phyloP scores from a whole-genome alignment of 2,113 vertebrate genomes.

The Tamias sibiricus region DNA sequence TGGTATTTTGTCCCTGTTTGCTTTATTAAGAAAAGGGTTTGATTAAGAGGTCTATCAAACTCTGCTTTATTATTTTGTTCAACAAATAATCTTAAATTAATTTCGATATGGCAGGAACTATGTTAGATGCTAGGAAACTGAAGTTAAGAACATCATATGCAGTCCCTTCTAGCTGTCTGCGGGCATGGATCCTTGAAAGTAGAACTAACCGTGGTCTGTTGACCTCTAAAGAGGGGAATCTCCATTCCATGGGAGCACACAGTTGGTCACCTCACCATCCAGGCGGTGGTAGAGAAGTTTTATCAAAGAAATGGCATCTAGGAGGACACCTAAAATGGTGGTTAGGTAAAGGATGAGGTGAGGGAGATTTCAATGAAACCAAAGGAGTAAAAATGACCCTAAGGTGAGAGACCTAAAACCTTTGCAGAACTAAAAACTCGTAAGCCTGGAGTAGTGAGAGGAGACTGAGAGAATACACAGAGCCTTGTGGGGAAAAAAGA shows the following conservation, averaged over 20 bases:
- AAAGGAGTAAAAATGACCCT: not conserved
- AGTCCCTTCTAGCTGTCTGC: not conserved
- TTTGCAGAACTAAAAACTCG: not conserved
- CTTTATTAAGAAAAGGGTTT: conserved; percentile 5
- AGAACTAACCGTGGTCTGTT: not conserved
- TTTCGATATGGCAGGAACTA: not conserved
- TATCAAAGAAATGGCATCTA: not conserved
- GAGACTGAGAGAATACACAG: not conserved
- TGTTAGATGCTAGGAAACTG: not conserved
- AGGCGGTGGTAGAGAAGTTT: not conserved
- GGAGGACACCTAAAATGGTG: not conserved
- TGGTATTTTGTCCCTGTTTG: not conserved
- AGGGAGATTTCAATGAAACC: not conserved
- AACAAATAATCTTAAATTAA: not conserved
- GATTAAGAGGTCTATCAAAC: not conserved
- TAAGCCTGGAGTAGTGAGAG: not conserved
- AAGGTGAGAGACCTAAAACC: not conserved
- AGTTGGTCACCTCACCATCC: not conserved
- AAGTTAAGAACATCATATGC: not conserved
- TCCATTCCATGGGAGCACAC: not conserved
- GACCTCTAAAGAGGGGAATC: not conserved
- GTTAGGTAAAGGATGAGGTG: not conserved
- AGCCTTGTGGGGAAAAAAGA: too few relatives aligned
- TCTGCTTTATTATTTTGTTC: not conserved
- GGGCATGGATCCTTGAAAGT: not conserved